Conservation (phyloP, 2,113 vertebrate genomes). For the Ophthalmotilapia sp. region DNA sequence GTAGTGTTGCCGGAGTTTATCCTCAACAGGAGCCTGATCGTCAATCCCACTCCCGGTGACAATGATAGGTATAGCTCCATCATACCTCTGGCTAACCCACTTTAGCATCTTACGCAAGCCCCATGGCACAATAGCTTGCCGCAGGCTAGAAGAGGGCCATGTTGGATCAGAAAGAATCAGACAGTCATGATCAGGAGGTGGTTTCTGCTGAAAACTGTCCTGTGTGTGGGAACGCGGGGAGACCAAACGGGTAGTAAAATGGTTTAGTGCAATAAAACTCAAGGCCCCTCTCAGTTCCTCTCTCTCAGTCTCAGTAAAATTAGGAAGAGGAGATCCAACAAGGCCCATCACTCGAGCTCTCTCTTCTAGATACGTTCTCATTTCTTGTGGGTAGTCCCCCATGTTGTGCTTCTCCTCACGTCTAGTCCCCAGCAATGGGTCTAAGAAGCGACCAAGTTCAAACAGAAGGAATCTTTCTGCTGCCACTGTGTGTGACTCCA, state of each 20-base stretch:
- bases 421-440: constrained; percentile 79
- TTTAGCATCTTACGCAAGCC: constrained; percentile 79
- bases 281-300: constrained; percentile 76
- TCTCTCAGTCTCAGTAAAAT: constrained; percentile 74
- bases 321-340: constrained; percentile 64
- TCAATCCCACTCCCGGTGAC: constrained; percentile 87
- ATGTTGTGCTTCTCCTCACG: constrained; percentile 65
- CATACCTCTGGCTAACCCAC: constrained; percentile 83
- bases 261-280: constrained; percentile 87
- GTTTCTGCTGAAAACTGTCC: constrained; percentile 49
- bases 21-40: constrained; percentile 76
- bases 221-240: constrained; percentile 43
- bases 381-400: constrained; percentile 74
- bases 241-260: constrained; percentile 91
- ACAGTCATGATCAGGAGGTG: constrained; percentile 68
- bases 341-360: constrained; percentile 58
- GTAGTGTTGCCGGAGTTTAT: constrained; percentile 82
- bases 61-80: constrained; percentile 73
- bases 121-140: constrained; percentile 81
- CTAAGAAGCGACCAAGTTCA: constrained; percentile 87
- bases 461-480: constrained; percentile 83
- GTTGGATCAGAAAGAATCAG: constrained; percentile 81
- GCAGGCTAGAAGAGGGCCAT: constrained; percentile 73
- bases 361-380: constrained; percentile 72
- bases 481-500: constrained; percentile 72